Evolutionary conservation across 2,113 vertebrate species (phyloP).

Genomic region (Ramphastos sulfuratus): DNA sequence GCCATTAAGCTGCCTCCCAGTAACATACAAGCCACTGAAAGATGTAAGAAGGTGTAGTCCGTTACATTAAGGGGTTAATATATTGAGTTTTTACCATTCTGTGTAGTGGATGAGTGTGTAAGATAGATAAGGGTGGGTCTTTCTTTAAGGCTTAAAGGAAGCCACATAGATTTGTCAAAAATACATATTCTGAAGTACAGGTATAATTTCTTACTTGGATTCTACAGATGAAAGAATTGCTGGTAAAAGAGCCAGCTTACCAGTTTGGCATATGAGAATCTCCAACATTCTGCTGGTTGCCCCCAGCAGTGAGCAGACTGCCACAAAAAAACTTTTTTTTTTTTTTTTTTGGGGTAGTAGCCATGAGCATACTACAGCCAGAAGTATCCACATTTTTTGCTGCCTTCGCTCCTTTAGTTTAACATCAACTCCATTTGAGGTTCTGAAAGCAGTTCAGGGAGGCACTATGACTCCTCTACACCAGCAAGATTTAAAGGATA

Average conservation of each 20-base stretch:
- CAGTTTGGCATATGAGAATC: background rate
- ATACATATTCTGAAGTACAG: background rate
- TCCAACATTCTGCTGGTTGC: background rate
- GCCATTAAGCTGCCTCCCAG: conserved; percentile 1
- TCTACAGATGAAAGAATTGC: background rate
- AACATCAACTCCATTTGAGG: background rate
- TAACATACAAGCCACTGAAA: background rate
- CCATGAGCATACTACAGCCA: background rate
- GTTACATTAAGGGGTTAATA: background rate
- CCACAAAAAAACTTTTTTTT: rapidly evolving
- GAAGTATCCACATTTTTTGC: background rate
- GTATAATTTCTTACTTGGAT: background rate
- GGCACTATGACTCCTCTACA: background rate
- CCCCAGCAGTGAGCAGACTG: background rate
- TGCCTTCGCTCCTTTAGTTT: background rate
- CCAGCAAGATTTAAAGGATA: background rate
- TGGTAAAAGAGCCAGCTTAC: background rate
- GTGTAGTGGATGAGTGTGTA: background rate
- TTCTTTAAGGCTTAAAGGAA: background rate
- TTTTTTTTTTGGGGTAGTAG: background rate
- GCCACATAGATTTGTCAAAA: background rate
- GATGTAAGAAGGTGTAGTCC: background rate
- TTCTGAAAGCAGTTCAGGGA: background rate
- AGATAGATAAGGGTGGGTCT: background rate
- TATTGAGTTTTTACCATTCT: background rate